Conservation (phyloP, 2,888 invertebrate species). For the Hartigia nigra region DNA sequence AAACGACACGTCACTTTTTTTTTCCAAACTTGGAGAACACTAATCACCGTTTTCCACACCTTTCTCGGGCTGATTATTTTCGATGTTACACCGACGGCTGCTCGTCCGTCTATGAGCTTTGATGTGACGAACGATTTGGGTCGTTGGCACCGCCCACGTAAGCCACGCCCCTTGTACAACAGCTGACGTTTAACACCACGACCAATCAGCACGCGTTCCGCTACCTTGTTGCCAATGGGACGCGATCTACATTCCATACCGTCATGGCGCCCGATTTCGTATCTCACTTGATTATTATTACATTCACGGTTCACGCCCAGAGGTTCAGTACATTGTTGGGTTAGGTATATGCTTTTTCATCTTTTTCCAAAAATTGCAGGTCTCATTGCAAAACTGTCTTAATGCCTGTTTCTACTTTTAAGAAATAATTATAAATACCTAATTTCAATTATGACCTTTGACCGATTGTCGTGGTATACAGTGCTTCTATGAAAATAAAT, state of each 20-base stretch:
- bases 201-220: conserved; percentile 17
- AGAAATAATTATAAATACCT: neutral
- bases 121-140: conserved; percentile 27
- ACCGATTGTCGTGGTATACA: neutral
- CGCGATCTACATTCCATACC: conserved; percentile 3
- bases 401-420: neutral
- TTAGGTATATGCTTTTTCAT: neutral
- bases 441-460: neutral
- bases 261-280: conserved; percentile 45
- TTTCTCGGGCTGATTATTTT: neutral
- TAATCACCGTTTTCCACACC: neutral
- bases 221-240: conserved; percentile 12
- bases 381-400: neutral
- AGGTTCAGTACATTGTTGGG: neutral
- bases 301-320: neutral
- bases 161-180: conserved; percentile 27
- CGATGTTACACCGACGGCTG: conserved; percentile 46
- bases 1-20: neutral
- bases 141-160: conserved; percentile 41
- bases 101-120: conserved; percentile 34
- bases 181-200: conserved; percentile 16
- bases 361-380: neutral
- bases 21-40: neutral
- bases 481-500: neutral
- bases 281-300: neutral